Evolutionary conservation across 2,797 vertebrate species (phyloP).

Genomic region (Enteromius argenteus): DNA sequence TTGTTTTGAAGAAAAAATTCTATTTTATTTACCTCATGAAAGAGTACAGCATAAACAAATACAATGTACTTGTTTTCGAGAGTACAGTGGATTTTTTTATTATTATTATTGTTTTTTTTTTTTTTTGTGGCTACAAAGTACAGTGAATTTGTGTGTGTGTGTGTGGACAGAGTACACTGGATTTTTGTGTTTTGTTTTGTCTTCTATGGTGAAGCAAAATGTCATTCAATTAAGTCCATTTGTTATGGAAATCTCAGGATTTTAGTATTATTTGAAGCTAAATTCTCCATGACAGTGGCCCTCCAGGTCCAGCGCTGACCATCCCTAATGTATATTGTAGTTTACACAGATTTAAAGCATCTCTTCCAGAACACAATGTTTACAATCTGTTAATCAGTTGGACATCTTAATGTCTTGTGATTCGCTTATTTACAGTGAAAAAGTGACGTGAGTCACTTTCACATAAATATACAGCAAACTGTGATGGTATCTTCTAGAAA

Average conservation of each 20-base stretch:
- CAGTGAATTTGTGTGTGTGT: too few relatives aligned
- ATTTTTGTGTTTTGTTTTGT: too few relatives aligned
- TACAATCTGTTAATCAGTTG: background rate
- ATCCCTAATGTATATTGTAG: background rate
- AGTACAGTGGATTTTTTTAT: too few relatives aligned
- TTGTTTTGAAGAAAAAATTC: background rate
- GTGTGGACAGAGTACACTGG: too few relatives aligned
- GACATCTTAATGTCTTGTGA: conserved; percentile 11
- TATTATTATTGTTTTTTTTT: too few relatives aligned
- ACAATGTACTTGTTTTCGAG: too few relatives aligned
- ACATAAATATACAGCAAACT: background rate
- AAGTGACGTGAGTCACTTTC: too few relatives aligned
- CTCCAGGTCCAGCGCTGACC: background rate
- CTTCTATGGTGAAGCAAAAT: too few relatives aligned
- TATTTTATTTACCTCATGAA: background rate
- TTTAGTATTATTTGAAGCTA: background rate
- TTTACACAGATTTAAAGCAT: background rate
- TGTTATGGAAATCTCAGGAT: too few relatives aligned
- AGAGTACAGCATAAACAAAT: too few relatives aligned
- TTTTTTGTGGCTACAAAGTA: too few relatives aligned
- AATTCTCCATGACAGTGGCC: background rate
- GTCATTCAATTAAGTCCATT: too few relatives aligned
- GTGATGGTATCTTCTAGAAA: conserved; percentile 3
- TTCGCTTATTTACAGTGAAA: background rate
- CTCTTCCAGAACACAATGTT: conserved; percentile 11